These are phyloP conservation scores for Microcebus murinus DNA, from an alignment of 2,113 vertebrate genomes.

Conservation along the genomic window DNA sequence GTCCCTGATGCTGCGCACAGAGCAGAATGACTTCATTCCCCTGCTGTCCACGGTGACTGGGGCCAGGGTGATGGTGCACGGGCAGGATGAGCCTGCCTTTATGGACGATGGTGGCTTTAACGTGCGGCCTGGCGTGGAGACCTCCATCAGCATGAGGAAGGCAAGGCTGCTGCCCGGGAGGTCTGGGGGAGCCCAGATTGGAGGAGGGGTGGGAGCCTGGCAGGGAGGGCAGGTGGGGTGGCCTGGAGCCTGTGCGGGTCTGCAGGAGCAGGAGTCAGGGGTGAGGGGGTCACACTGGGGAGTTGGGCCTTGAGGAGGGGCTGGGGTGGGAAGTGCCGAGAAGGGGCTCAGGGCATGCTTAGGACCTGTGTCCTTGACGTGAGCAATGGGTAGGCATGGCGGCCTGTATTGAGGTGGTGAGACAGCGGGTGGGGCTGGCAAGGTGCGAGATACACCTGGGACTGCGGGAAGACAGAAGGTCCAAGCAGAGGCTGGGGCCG, in stretches of 20 bases:
- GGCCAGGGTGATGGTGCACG: slow-evolving; percentile 88
- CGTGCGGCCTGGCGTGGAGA: slow-evolving; percentile 86
- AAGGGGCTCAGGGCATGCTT: not conserved
- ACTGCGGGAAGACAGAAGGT: not conserved
- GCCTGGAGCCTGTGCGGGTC: not conserved
- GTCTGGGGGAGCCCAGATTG: not conserved
- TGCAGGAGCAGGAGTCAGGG: not conserved
- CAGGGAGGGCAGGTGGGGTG: not conserved
- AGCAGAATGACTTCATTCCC: slow-evolving; percentile 89
- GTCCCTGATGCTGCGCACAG: slow-evolving; percentile 86
- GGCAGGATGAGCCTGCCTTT: slow-evolving; percentile 87
- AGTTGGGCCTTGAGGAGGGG: not conserved
- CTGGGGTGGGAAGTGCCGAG: not conserved
- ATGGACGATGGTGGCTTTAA: slow-evolving; percentile 91
- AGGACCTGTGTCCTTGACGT: not conserved
- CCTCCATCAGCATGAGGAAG: slow-evolving; percentile 89
- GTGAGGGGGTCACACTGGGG: fast-evolving
- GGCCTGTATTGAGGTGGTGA: not conserved
- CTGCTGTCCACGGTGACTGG: slow-evolving; percentile 88
- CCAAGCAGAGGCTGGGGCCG: not conserved
- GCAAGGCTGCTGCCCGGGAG: slow-evolving; percentile 53
- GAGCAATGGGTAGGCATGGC: not conserved
- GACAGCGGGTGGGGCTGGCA: not conserved
- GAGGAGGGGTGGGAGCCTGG: fast-evolving
- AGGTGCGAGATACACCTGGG: not conserved